Evolutionary conservation across 2,797 vertebrate genomes (phyloP).

Genomic region (Capromys pilorides): DNA sequence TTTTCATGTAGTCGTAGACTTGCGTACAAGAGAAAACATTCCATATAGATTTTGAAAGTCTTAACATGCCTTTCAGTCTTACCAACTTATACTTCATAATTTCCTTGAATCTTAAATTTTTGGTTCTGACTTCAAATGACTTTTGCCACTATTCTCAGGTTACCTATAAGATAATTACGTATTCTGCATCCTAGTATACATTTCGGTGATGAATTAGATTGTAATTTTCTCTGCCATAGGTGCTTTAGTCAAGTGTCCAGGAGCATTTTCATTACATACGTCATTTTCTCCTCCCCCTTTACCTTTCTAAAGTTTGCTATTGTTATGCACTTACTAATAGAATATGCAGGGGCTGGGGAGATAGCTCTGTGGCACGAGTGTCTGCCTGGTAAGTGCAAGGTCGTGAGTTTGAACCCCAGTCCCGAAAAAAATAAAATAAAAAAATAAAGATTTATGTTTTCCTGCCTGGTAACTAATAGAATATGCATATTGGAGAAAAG

Average conservation of each 20-base stretch:
- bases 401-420: no score
- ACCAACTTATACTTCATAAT: constrained; percentile 18
- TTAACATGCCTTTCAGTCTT: constrained; percentile 53
- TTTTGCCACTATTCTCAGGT: constrained; percentile 48
- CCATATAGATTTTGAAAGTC: constrained; percentile 30
- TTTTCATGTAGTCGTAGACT: neutral
- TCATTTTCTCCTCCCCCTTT: constrained; percentile 52
- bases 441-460: no score
- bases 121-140: constrained; percentile 61
- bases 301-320: constrained; percentile 57
- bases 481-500: constrained; percentile 46
- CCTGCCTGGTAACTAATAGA: no score
- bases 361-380: no score
- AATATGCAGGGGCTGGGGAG: no score
- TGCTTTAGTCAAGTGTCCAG: constrained; percentile 54
- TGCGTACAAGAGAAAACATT: neutral
- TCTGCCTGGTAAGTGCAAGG: no score
- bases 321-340: constrained; percentile 58
- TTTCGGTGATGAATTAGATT: constrained; percentile 71
- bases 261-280: constrained; percentile 61
- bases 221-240: constrained; percentile 60
- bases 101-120: constrained; percentile 64
- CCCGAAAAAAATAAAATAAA: no score
- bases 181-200: constrained; percentile 55
- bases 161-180: constrained; percentile 63